These are phyloP conservation scores for Cryptoprocta ferox DNA, from an alignment of 2,797 vertebrate genomes.

Conservation along the genomic window DNA sequence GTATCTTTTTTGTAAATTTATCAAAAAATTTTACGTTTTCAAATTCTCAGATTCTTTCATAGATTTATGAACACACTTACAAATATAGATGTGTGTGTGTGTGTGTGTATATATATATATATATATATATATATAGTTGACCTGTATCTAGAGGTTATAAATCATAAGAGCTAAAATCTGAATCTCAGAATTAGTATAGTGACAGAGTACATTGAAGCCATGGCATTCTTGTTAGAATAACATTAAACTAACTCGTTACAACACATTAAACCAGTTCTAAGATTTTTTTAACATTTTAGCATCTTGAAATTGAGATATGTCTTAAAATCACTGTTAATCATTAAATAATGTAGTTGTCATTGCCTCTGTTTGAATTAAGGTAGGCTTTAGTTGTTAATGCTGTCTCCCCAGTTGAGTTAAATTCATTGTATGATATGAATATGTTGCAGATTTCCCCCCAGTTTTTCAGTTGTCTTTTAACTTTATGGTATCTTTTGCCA, in stretches of 20 bases:
- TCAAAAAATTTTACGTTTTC: neutral
- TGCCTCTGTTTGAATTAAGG: neutral
- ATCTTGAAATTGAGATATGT: neutral
- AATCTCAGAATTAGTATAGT: neutral
- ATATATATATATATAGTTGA: neutral
- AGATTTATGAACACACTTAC: neutral
- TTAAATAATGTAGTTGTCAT: neutral
- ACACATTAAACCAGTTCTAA: neutral
- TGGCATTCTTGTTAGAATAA: neutral
- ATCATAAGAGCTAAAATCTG: neutral
- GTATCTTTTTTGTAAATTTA: neutral
- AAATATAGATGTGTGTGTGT: too few species aligned
- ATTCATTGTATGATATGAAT: neutral
- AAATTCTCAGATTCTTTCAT: neutral
- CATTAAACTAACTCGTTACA: neutral
- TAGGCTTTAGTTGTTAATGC: neutral
- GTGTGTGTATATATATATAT: too few species aligned
- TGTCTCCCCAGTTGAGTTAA: neutral
- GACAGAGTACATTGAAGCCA: neutral
- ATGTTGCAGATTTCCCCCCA: neutral
- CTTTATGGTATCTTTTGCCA: constrained; percentile 24
- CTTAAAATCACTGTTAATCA: neutral
- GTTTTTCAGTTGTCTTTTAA: neutral
- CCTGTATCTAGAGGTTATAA: neutral
- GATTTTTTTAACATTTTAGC: neutral